Percentiles rank a stretch among this genome's conserved stretches.
phyloP scores from a whole-genome alignment of 2,888 invertebrate genomes.

The Leuctra nigra region DNA sequence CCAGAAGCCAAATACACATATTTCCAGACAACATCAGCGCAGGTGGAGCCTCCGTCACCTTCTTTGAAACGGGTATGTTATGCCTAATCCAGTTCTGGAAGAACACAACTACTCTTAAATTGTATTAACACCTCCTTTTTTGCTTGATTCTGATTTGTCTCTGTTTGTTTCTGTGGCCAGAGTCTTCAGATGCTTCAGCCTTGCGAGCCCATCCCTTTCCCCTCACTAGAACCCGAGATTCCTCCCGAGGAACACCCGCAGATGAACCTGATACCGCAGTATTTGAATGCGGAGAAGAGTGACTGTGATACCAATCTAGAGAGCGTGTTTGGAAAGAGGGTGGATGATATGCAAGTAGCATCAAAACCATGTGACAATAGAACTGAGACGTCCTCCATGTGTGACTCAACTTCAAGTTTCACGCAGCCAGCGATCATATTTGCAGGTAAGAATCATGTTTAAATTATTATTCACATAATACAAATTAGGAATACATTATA shows the following conservation, averaged over 20 bases:
- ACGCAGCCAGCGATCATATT: no score
- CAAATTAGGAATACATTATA: no score
- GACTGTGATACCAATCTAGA: no score
- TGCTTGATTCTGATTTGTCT: background rate
- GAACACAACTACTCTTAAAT: background rate
- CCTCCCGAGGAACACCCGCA: no score
- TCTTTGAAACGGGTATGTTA: constrained; percentile 50
- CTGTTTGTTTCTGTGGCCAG: background rate
- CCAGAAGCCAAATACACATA: constrained; percentile 44
- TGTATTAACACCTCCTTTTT: background rate
- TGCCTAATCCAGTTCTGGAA: background rate
- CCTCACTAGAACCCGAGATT: no score
- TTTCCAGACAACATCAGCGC: constrained; percentile 31
- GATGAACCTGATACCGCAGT: constrained; percentile 3
- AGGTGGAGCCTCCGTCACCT: constrained; percentile 49
- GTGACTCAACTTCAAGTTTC: no score
- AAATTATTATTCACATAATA: no score
- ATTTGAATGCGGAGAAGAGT: background rate
- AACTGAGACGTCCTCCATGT: no score
- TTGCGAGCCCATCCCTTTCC: background rate
- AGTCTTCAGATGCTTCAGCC: background rate
- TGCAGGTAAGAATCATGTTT: no score
- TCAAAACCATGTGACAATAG: no score
- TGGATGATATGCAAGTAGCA: no score
- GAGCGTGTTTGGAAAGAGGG: no score